Conservation (phyloP, 1,140 invertebrate genomes). For the Papilio aristodemus region DNA sequence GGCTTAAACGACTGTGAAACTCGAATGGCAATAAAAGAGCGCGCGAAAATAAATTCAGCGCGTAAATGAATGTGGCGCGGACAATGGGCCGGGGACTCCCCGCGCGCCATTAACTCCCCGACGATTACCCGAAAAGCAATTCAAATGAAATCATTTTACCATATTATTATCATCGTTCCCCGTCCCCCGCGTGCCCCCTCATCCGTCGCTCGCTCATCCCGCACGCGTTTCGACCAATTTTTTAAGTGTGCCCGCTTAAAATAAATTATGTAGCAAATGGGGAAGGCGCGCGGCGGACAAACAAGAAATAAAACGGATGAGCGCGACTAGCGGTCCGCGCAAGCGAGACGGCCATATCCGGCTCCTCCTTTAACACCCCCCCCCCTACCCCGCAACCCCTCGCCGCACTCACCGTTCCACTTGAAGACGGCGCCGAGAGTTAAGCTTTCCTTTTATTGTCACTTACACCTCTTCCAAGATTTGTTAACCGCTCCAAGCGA, state of each 20-base stretch:
- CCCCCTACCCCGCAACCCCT: slow-evolving; percentile 34
- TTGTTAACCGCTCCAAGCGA: slow-evolving; percentile 62
- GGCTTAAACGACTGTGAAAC: slow-evolving; percentile 53
- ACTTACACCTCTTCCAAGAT: slow-evolving; percentile 73
- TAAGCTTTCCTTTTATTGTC: slow-evolving; percentile 78
- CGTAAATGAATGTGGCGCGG: slow-evolving; percentile 60
- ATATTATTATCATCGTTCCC: slow-evolving; percentile 73
- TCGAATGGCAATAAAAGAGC: slow-evolving; percentile 55
- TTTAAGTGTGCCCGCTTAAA: slow-evolving; percentile 76
- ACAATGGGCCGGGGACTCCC: slow-evolving; percentile 55
- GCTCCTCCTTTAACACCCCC: slow-evolving; percentile 45
- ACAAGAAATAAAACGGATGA: slow-evolving; percentile 75
- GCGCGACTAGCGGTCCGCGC: slow-evolving; percentile 51
- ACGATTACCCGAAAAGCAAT: slow-evolving; percentile 60
- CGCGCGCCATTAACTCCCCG: slow-evolving; percentile 61
- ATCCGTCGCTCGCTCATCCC: slow-evolving; percentile 59
- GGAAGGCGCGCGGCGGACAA: slow-evolving; percentile 68
- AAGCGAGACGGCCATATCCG: slow-evolving; percentile 52
- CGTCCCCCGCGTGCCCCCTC: slow-evolving; percentile 65
- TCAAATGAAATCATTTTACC: slow-evolving; percentile 76
- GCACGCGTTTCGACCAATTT: slow-evolving; percentile 70
- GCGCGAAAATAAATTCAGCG: slow-evolving; percentile 61
- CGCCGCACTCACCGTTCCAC: slow-evolving; percentile 51
- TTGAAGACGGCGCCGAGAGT: slow-evolving; percentile 74
- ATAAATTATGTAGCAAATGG: slow-evolving; percentile 78